phyloP scores from a whole-genome alignment of 2,797 vertebrate genomes.

The Glyptemys insculpta region DNA sequence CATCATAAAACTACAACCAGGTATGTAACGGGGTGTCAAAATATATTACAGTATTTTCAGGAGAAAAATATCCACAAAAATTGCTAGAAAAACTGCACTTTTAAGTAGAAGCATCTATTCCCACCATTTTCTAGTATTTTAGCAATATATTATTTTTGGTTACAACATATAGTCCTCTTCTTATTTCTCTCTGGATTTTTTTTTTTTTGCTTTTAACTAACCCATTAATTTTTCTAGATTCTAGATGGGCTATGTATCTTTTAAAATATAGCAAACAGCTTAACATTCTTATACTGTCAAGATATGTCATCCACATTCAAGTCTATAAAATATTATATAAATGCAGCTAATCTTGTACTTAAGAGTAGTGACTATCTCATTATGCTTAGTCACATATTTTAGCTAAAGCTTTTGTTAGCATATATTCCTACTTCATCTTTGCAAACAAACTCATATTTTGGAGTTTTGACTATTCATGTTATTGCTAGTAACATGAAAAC shows the following conservation, averaged over 20 bases:
- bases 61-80: conserved; percentile 11
- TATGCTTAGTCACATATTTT: not conserved
- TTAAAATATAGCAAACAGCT: not conserved
- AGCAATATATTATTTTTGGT: not conserved
- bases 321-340: not conserved
- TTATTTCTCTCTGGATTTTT: not conserved
- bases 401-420: not conserved
- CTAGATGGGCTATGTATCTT: not conserved
- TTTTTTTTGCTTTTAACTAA: not conserved
- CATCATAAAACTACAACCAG: conserved; percentile 10
- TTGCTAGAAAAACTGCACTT: conserved; percentile 5
- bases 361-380: not conserved
- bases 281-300: conserved; percentile 24
- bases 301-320: not conserved
- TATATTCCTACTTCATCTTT: not conserved
- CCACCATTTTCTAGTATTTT: not conserved
- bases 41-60: conserved; percentile 20
- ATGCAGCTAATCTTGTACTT: not conserved
- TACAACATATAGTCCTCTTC: conserved; percentile 1
- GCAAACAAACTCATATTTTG: not conserved
- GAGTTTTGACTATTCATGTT: not conserved
- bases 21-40: not conserved
- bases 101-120: not conserved
- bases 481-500: not conserved
- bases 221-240: not conserved